Evolutionary conservation across 1,140 invertebrate species (phyloP), one percentile per base, ranked within the genome.

Genomic region (Orussus abietinus): DNA sequence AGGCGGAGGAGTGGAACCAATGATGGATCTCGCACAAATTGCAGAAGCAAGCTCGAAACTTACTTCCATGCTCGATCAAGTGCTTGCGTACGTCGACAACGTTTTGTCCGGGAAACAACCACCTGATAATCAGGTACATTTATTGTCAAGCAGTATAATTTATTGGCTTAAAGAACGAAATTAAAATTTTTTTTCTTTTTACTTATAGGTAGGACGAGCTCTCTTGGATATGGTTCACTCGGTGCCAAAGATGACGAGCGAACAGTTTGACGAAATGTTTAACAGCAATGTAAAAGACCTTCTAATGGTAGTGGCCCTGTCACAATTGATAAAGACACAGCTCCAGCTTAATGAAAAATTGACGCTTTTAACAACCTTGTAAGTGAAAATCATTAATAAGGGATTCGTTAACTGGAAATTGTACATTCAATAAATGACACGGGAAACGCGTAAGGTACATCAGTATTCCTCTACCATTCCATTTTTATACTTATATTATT

Each of bases 261-360:
- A 93, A 62, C 85, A 93, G 61, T 96, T 97, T 70, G 90, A 92
- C 14, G 83, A 90, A 48, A 95, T 96, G 88, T 86, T 97, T 61
- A 96, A 94, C 57, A 88, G 90, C 50, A 94, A 94, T 66, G 88
- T 96, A 59, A 96, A 96, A 74, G 94, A 98, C 79, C 78, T 97
- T 44, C 75, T 98, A 29, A 96, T 97, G 94, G 92, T 97, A 32
- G 85, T 95, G 49, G 95, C 94, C 25, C 76, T 98, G 15, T 90
- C 92, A 5, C 93, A 97, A 64, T 77, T 98, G n/a, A 93, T 93
- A 48, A 92, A 94, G 75, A 93, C 92, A 5, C 93, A 98, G 73
- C 77, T 97, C 48, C 88, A 92, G 61, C 76, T 98, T 13, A 96
- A 96, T 66, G 94, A 97, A 72, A 96, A 97, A 70, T 76, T 98